A percentile compares a stretch with the other conserved stretches of the same genome.
Evolutionary conservation across 2,888 invertebrate genomes (phyloP).

Genomic region (Ommatoiulus sabulosus): DNA sequence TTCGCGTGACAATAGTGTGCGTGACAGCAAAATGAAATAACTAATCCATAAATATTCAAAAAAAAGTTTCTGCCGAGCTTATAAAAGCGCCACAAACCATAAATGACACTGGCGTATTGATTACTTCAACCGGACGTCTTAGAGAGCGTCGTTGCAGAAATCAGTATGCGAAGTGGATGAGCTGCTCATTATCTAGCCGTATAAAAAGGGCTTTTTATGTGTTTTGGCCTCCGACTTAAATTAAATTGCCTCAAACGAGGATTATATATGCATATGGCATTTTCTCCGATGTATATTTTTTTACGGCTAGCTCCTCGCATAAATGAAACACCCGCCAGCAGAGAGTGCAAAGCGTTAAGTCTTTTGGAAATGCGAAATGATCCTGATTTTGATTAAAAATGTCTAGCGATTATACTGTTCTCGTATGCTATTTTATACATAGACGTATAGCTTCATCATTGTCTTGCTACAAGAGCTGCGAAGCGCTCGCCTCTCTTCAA

Average conservation of each 20-base stretch:
- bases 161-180: conserved; percentile 47
- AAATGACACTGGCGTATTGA: conserved; percentile 16
- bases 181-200: conserved; percentile 42
- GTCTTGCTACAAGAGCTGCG: too few species aligned
- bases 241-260: conserved; percentile 45
- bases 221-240: conserved; percentile 48
- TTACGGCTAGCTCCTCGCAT: not conserved
- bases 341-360: not conserved
- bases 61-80: not conserved
- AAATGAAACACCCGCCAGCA: conserved; percentile 46
- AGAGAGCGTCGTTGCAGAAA: not conserved
- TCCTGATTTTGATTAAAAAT: not conserved
- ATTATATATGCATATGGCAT: conserved; percentile 45
- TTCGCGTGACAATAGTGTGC: conserved; percentile 20
- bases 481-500: too few species aligned
- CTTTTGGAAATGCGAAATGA: not conserved
- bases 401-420: not conserved
- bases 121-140: conserved; percentile 35
- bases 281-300: not conserved
- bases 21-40: conserved; percentile 44
- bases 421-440: not conserved
- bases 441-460: not conserved
- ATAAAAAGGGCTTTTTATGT: conserved; percentile 36
- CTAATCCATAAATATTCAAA: conserved; percentile 44
- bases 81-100: conserved; percentile 12